Conservation (phyloP, 1,140 invertebrate species). For the Brachystomella parvula region DNA sequence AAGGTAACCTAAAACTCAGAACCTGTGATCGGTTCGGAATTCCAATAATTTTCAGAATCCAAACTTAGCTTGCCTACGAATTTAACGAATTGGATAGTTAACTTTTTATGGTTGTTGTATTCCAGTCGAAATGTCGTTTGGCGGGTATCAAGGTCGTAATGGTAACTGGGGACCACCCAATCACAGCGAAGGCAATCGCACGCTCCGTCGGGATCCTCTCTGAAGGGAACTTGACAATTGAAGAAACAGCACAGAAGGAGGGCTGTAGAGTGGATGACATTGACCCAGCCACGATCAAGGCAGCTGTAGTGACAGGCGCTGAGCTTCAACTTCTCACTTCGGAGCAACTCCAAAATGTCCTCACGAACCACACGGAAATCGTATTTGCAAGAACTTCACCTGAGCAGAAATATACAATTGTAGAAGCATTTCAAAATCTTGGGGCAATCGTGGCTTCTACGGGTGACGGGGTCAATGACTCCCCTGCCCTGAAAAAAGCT, state of each 20-base stretch:
- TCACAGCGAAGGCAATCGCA: conserved; percentile 70
- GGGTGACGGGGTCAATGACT: conserved; percentile 66
- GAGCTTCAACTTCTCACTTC: conserved; percentile 58
- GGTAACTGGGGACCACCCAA: conserved; percentile 63
- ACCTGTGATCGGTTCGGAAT: not conserved
- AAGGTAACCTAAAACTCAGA: not conserved
- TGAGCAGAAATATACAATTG: conserved; percentile 72
- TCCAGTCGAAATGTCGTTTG: conserved; percentile 9
- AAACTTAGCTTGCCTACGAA: not conserved
- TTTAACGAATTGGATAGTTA: not conserved
- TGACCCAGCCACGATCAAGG: conserved; percentile 49
- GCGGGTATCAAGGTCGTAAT: conserved; percentile 54
- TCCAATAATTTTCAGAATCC: too few species aligned
- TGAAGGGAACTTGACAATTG: conserved; percentile 57
- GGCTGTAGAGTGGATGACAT: conserved; percentile 49
- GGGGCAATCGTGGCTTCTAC: conserved; percentile 73
- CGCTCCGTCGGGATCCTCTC: conserved; percentile 62
- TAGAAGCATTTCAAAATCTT: conserved; percentile 67
- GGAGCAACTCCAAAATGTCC: conserved; percentile 37
- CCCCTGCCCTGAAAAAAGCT: conserved; percentile 69
- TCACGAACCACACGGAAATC: conserved; percentile 64
- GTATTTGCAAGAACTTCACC: conserved; percentile 77
- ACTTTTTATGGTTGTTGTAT: too few species aligned
- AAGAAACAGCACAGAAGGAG: conserved; percentile 58
- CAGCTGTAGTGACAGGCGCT: conserved; percentile 62